Evolutionary conservation across 2,797 vertebrate genomes (phyloP).

Genomic region (Oreochromis grahami): DNA sequence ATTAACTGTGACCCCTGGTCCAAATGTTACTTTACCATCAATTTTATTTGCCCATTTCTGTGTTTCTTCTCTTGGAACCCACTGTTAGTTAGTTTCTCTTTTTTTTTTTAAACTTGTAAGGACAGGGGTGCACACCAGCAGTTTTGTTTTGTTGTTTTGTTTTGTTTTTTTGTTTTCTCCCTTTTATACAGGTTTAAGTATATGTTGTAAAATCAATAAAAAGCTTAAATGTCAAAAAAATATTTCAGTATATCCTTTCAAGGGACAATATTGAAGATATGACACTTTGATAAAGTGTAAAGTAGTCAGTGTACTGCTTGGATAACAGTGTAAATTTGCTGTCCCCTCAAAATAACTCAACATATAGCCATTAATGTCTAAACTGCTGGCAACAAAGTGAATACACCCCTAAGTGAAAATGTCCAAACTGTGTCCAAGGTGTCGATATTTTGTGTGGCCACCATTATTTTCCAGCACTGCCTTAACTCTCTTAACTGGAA

Average conservation of each 20-base stretch:
- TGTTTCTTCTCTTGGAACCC: no score
- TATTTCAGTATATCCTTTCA: not conserved
- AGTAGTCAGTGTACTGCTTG: not conserved
- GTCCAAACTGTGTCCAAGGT: not conserved
- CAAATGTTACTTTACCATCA: no score
- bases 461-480: not conserved
- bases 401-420: not conserved
- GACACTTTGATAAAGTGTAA: not conserved
- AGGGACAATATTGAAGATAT: not conserved
- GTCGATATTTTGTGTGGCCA: not conserved
- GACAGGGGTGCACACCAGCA: no score
- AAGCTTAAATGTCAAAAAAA: no score
- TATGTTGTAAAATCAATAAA: no score
- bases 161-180: no score
- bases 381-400: not conserved
- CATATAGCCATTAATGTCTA: not conserved
- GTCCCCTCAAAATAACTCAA: not conserved
- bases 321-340: not conserved
- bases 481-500: not conserved
- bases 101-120: no score
- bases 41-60: no score
- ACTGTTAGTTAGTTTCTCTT: no score
- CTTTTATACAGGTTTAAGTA: no score
- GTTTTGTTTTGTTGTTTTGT: no score
- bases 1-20: no score